Evolutionary conservation across 1,140 invertebrate species (phyloP).

Genomic region (Meloidogyne floridensis): DNA sequence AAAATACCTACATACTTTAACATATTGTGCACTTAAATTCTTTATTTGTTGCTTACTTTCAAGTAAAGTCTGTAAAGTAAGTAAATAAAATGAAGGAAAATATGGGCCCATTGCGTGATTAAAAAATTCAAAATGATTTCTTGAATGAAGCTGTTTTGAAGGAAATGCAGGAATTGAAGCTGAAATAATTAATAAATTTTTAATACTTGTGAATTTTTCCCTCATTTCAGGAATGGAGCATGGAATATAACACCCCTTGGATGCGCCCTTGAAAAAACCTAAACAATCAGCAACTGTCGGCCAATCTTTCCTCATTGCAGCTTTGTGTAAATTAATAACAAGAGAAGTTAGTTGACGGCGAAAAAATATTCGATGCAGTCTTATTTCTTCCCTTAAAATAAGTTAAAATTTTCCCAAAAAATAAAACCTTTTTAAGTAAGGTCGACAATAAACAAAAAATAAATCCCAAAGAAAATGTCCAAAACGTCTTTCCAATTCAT

Average conservation of each 20-base stretch:
- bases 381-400: not conserved
- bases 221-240: too few relatives aligned
- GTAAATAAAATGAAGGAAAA: constrained; percentile 12
- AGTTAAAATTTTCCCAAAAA: not conserved
- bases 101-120: constrained; percentile 1
- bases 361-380: not conserved
- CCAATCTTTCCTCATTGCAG: constrained; percentile 7
- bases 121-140: not conserved
- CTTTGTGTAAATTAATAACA: not conserved
- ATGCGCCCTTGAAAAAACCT: not conserved
- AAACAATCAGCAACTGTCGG: constrained; percentile 14
- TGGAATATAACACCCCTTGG: too few relatives aligned
- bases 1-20: not conserved
- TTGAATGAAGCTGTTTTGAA: not conserved
- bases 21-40: not conserved
- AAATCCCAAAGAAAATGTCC: constrained; percentile 16
- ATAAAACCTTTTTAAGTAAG: not conserved
- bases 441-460: constrained; percentile 20
- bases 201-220: not conserved
- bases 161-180: constrained; percentile 2
- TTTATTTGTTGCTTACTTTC: constrained; percentile 16
- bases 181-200: not conserved
- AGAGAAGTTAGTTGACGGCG: constrained; percentile 17
- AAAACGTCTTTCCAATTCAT: constrained; percentile 24
- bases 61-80: constrained; percentile 10